Evolutionary conservation across 2,888 invertebrate species (phyloP), one percentile per base, ranked within the genome.

Genomic region (Graphium colonna): DNA sequence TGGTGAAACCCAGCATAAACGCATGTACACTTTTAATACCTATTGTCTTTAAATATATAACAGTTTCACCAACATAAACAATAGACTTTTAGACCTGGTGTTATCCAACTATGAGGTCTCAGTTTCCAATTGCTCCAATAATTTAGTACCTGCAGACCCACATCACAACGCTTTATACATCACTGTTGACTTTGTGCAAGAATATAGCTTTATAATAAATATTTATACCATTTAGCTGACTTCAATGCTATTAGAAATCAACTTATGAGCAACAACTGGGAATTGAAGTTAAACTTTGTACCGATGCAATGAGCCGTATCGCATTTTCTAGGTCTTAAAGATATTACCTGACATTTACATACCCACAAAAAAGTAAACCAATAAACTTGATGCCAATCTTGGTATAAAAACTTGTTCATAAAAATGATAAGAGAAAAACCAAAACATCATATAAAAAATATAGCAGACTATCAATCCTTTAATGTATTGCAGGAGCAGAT

Each of bases 41-140:
- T 50, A 42, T 28, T 52, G 50, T 10, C 12, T 52, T 2, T 31
- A 8, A 2, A 50, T 52, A 26, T 56, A 42, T 38, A 56, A 56
- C 46, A 28, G 12, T 1, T 5, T 21, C n/a, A 3, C 8, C 8
- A 56, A 56, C 17, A 38, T 16, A 10, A 49, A 56, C 12, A 28
- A 18, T 36, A 13, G 38, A 33, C 42, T 52, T 10, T 26, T 47
- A 4, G 52, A 56, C 17, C 18, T 50, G 18, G 16, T 52, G 3
- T 38, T 49, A 1, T 56, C 56, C 3, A 52, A 31, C 17, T 28
- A 9, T 9, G 16, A 17, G 1, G n/a, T 51, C 1, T 1, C 17
- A 13, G 51, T 40, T 8, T 17, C 16, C 40, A n/a, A 16, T 15
- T 17, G 17, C 15, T 40, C 40, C 17, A 16, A n/a, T n/a, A n/a